A percentile compares a stretch with the other conserved stretches of the same genome.
These are phyloP conservation scores for Apomyelois bistriatella DNA, from an alignment of 2,888 invertebrate species.

Conservation along the genomic window DNA sequence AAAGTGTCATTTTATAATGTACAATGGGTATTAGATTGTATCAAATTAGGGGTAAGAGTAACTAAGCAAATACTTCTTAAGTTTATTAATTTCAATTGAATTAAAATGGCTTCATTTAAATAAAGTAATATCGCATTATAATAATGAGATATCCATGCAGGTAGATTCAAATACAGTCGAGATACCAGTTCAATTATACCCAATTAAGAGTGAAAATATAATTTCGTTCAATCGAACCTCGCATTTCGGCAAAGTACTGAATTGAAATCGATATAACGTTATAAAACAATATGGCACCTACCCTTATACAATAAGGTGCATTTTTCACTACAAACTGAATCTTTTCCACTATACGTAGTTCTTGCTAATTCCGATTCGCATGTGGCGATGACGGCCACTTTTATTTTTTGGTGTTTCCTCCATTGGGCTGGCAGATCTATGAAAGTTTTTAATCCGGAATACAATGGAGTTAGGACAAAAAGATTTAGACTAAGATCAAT, in stretches of 20 bases:
- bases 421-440: constrained; percentile 37
- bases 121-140: neutral
- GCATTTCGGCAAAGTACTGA: constrained; percentile 17
- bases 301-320: constrained; percentile 28
- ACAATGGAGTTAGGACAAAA: neutral
- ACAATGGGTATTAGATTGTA: too few species aligned
- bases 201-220: constrained; percentile 20
- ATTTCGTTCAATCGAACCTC: constrained; percentile 21
- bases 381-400: constrained; percentile 61
- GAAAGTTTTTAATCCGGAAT: constrained; percentile 20
- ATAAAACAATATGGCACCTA: constrained; percentile 18
- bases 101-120: neutral
- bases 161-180: neutral
- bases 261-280: constrained; percentile 22
- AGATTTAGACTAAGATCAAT: neutral
- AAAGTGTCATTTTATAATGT: too few species aligned
- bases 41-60: too few species aligned
- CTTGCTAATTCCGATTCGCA: constrained; percentile 62
- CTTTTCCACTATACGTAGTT: constrained; percentile 43
- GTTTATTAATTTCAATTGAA: neutral
- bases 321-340: constrained; percentile 38
- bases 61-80: too few species aligned
- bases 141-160: constrained; percentile 4
- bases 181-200: constrained; percentile 14
- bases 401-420: constrained; percentile 55